These are phyloP conservation scores for Aldrovandia affinis DNA, from an alignment of 2,797 vertebrate species.

Conservation along the genomic window DNA sequence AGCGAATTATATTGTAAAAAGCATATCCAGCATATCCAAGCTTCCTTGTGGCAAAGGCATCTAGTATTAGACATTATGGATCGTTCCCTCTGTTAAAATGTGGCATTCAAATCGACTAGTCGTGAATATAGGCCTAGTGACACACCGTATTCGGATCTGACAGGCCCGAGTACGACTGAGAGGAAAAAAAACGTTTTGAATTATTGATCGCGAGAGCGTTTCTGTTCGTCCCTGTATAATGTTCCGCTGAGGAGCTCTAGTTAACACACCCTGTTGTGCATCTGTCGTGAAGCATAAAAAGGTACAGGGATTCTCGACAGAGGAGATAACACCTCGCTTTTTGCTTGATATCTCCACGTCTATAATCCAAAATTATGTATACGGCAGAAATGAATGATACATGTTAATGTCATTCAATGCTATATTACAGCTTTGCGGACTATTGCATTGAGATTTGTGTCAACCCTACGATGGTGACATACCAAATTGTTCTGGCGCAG, in stretches of 20 bases:
- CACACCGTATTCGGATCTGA: background rate
- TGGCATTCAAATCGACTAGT: background rate
- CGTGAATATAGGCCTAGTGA: background rate
- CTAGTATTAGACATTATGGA: background rate
- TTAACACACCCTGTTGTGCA: conserved; percentile 27
- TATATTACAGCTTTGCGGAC: background rate
- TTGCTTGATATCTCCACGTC: background rate
- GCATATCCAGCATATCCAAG: background rate
- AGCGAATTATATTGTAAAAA: conserved; percentile 13
- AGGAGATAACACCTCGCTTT: background rate
- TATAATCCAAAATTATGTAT: background rate
- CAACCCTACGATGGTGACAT: background rate
- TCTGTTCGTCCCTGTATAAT: conserved; percentile 8
- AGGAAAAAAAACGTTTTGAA: conserved; percentile 33
- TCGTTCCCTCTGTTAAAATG: background rate
- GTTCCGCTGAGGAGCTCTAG: conserved; percentile 15
- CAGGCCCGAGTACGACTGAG: conserved; percentile 21
- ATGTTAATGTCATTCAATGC: background rate
- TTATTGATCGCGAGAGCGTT: conserved; percentile 29
- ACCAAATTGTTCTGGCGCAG: background rate
- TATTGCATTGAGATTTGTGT: background rate
- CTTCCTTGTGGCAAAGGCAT: background rate
- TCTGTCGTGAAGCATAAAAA: background rate
- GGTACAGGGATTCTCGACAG: background rate
- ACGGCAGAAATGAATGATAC: background rate